A percentile compares a stretch with the other conserved stretches of the same genome.
Conservation (phyloP, 2,888 invertebrate species). For the Ecliptopera silaceata region DNA sequence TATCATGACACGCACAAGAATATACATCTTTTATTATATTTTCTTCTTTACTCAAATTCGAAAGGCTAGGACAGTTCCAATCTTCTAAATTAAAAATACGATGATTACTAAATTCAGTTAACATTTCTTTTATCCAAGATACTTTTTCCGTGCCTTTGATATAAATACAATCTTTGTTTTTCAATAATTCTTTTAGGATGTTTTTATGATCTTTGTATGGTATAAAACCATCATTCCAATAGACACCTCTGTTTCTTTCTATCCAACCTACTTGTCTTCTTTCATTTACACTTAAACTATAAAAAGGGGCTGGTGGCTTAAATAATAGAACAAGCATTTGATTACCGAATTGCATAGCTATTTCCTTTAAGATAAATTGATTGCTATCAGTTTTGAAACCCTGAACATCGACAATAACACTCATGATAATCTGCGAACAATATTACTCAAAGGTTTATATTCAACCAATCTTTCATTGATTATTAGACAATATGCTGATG, state of each 20-base stretch:
- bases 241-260: conserved; percentile 8
- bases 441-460: conserved; percentile 35
- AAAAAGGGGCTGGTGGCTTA: conserved; percentile 15
- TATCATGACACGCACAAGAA: too few species aligned
- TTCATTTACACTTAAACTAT: conserved; percentile 26
- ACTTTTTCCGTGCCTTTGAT: conserved; percentile 1
- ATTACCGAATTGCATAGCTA: conserved; percentile 22
- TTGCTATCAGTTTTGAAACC: conserved; percentile 20
- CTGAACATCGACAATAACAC: not conserved
- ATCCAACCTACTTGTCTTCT: conserved; percentile 7
- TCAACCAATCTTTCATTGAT: conserved; percentile 37
- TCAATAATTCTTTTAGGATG: not conserved
- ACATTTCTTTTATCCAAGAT: not conserved
- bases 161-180: not conserved
- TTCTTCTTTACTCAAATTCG: too few species aligned
- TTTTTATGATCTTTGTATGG: not conserved
- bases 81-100: not conserved
- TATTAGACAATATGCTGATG: conserved; percentile 39
- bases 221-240: conserved; percentile 4
- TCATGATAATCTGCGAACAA: conserved; percentile 32
- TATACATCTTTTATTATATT: too few species aligned
- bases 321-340: conserved; percentile 16
- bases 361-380: conserved; percentile 34
- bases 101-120: not conserved
- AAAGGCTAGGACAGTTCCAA: not conserved